Conservation (phyloP, 37 sponge, comb jelly and placozoan species). For the Halichondria panicea region DNA sequence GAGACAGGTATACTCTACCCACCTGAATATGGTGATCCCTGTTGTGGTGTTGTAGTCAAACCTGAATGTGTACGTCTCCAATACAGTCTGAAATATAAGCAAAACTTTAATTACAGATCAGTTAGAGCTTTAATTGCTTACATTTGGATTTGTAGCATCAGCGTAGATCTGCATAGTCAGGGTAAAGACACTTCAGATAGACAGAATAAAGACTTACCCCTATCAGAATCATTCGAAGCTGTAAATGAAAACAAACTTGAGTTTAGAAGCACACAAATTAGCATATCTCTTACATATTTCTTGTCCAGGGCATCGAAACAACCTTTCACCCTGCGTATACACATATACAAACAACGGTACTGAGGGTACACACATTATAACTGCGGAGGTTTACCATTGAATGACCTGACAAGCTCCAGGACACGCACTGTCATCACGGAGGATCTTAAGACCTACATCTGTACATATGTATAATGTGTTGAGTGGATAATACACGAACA, state of each 20-base stretch:
- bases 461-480: background rate
- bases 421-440: constrained; percentile 89
- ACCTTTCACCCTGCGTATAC: constrained; percentile 73
- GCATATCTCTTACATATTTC: constrained; percentile 67
- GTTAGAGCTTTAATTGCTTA: constrained; percentile 28
- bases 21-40: constrained; percentile 53
- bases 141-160: constrained; percentile 46
- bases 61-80: constrained; percentile 55
- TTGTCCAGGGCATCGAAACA: constrained; percentile 97
- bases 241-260: too few species aligned
- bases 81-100: constrained; percentile 24
- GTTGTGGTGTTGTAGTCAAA: constrained; percentile 33
- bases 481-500: background rate
- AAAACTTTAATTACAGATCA: background rate
- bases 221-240: constrained; percentile 42
- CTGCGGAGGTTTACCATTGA: constrained; percentile 12
- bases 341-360: background rate
- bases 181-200: background rate
- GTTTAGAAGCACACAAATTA: background rate
- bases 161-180: constrained; percentile 44
- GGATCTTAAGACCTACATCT: constrained; percentile 91
- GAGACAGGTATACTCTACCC: background rate
- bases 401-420: constrained; percentile 92
- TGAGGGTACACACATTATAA: background rate
- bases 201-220: constrained; percentile 32